Evolutionary conservation across 2,113 vertebrate genomes (phyloP), one percentile per base, ranked within the genome.

Genomic region (Laticauda colubrina): DNA sequence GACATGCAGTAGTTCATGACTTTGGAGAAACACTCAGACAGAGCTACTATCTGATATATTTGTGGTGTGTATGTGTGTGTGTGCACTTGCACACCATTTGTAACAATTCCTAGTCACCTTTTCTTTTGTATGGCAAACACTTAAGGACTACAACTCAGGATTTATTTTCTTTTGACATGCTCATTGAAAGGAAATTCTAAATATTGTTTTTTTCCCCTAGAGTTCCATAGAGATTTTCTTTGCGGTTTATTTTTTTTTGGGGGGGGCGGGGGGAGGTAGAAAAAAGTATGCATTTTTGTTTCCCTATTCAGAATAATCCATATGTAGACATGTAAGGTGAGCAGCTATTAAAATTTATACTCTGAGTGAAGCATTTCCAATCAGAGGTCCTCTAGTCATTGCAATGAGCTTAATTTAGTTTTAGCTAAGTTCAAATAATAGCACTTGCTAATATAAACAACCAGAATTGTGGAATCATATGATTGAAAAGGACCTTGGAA

Each of bases 261-360:
- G 34, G 34, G 34, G 34, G 34, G 34, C 1, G 34, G 34, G n/a
- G n/a, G n/a, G n/a, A n/a, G n/a, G 18, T 9, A 9, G 34, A 81
- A 39, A 81, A 54, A 34, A 24, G 6, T 43, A 26, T 88, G 57
- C 64, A 45, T 45, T 45, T 56, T 81, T 39, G 39, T 29, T 81
- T n/a, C 64, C 45, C 64, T 23, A 20, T 89, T 92, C 81, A 57
- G 53, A 89, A 81, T 11, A 85, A 89, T 85, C 64, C 87, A 89
- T 45, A 92, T 29, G 59, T 55, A 39, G n/a, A 64, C 39, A 57
- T 92, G 34, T 85, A 88, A 34, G 64, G 56, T 57, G 39, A 89
- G 64, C 87, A 81, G 34, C 53, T 92, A 43, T 92, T 92, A 92
- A 81, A 92, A 87, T 69, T 43, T 55, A 56, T 23, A 81, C 34